phyloP scores from a whole-genome alignment of 2,888 invertebrate species.

The Ferdinandea cuprea region DNA sequence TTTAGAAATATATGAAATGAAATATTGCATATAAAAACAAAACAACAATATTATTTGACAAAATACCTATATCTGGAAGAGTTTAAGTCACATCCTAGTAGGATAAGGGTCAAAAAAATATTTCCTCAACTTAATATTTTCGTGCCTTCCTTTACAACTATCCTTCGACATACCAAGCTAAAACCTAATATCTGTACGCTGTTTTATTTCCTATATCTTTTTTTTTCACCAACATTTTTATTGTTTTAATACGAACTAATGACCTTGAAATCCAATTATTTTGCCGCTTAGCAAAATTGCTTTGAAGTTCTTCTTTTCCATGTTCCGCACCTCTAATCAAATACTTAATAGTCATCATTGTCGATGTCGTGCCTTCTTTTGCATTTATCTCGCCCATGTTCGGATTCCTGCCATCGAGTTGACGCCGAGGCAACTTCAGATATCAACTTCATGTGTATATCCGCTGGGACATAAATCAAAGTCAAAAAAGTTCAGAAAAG shows the following conservation, averaged over 20 bases:
- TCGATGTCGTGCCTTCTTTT: slow-evolving; percentile 29
- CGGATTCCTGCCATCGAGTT: slow-evolving; percentile 20
- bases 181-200: too few species aligned
- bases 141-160: too few species aligned
- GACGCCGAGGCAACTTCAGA: slow-evolving; percentile 26
- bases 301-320: background rate
- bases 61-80: too few species aligned
- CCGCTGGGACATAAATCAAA: slow-evolving; percentile 78
- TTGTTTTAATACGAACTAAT: background rate
- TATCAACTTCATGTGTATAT: slow-evolving; percentile 76
- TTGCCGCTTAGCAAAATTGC: background rate
- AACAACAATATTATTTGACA: too few species aligned
- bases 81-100: too few species aligned
- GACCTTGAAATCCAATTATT: background rate
- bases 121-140: too few species aligned
- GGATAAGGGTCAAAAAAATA: too few species aligned
- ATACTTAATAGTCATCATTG: slow-evolving; percentile 16
- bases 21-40: too few species aligned
- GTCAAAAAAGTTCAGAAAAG: slow-evolving; percentile 76
- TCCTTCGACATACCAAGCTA: too few species aligned
- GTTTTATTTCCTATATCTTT: too few species aligned
- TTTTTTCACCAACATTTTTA: too few species aligned
- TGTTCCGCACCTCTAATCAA: slow-evolving; percentile 16
- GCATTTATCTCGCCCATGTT: background rate
- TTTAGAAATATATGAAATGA: too few species aligned